These are phyloP conservation scores for Vespertilio murinus DNA, from an alignment of 2,797 vertebrate species.

Conservation along the genomic window DNA sequence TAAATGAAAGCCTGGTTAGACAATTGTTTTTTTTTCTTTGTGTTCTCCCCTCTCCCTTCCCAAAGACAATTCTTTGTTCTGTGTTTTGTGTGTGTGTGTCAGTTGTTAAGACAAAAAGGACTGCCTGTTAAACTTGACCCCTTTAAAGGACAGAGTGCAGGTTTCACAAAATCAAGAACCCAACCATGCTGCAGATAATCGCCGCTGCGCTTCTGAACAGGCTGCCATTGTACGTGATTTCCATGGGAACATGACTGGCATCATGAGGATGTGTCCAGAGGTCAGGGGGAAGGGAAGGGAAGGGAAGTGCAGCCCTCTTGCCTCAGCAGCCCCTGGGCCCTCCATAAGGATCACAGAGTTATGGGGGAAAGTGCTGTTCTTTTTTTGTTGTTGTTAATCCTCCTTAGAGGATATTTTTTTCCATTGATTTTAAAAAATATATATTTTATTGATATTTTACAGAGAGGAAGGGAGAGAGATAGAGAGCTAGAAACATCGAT, in stretches of 20 bases:
- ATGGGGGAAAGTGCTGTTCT: background rate
- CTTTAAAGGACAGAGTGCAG: constrained; percentile 22
- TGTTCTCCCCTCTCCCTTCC: no score
- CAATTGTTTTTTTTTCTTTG: background rate
- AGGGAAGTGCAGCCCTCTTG: background rate
- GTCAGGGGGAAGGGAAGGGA: background rate
- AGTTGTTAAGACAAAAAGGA: constrained; percentile 53
- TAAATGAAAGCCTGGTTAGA: constrained; percentile 53
- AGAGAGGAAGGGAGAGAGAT: no score
- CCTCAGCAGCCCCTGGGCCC: background rate
- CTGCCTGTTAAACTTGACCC: constrained; percentile 52
- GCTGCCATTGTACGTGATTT: constrained; percentile 60
- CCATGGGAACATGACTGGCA: constrained; percentile 58
- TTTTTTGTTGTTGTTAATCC: background rate
- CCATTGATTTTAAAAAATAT: no score
- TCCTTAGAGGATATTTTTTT: no score
- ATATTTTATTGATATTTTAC: no score
- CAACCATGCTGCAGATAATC: background rate
- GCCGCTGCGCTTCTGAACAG: background rate
- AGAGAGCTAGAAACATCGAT: no score
- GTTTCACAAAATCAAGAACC: constrained; percentile 51
- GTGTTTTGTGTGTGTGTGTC: background rate
- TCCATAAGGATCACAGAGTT: background rate
- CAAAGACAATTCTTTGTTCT: no score
- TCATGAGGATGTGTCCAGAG: background rate